Conservation (phyloP, 2,888 invertebrate genomes). For the Caenorhabditis panamensis region DNA sequence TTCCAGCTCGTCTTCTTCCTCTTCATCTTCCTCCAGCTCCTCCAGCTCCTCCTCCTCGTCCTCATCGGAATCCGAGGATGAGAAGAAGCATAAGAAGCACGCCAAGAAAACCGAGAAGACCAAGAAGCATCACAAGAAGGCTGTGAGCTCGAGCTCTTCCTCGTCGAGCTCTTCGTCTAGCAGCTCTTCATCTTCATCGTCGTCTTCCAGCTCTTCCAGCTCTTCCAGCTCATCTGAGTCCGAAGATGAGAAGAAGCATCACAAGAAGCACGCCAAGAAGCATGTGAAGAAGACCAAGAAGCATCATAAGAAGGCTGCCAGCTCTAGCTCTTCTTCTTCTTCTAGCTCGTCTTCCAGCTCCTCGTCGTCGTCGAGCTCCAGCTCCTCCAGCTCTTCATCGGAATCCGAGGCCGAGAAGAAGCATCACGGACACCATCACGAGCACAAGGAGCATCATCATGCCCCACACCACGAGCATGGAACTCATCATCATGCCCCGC, state of each 20-base stretch:
- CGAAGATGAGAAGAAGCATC: conserved; percentile 48
- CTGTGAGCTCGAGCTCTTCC: conserved; percentile 12
- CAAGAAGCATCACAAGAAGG: conserved; percentile 52
- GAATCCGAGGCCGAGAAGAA: conserved; percentile 49
- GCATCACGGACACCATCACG: conserved; percentile 33
- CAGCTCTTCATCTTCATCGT: neutral
- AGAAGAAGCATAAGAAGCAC: conserved; percentile 25
- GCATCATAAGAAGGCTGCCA: conserved; percentile 48
- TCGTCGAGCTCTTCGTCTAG: conserved; percentile 23
- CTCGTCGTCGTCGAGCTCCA: conserved; percentile 18
- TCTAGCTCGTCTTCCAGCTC: conserved; percentile 12
- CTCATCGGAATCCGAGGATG: conserved; percentile 46
- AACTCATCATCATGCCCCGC: conserved; percentile 16
- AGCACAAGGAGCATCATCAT: conserved; percentile 30
- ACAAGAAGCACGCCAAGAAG: conserved; percentile 43
- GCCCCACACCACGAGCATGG: conserved; percentile 10
- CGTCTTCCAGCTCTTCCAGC: conserved; percentile 28
- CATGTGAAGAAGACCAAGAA: conserved; percentile 31
- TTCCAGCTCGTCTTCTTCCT: neutral
- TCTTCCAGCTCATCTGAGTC: conserved; percentile 46
- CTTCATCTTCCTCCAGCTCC: conserved; percentile 18
- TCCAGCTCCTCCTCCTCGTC: conserved; percentile 2
- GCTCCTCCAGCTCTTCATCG: conserved; percentile 40
- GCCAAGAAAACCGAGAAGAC: conserved; percentile 26
- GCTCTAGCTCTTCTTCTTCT: conserved; percentile 32